Evolutionary conservation across 1,140 invertebrate species (phyloP), one percentile per base, ranked within the genome.

Genomic region (Drosophila nannoptera): DNA sequence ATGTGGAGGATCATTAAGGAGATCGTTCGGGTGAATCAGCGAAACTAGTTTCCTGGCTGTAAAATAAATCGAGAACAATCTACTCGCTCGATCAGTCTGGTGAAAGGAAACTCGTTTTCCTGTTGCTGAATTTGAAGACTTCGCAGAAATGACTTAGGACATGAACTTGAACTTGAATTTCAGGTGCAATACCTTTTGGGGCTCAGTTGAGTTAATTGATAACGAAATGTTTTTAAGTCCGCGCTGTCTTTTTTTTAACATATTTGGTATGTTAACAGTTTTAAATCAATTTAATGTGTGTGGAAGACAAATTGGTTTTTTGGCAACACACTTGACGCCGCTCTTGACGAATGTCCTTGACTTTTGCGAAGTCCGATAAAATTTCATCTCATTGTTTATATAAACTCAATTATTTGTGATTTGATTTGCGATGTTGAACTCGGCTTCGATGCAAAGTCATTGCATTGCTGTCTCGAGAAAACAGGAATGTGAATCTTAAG

Each of bases 81-180:
- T 50, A 9, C n/a, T 52, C 38, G 2, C 8, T 5, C 8, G 46
- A 70, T 59, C 29, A 52, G 4, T 55, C 58, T 42, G 59, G 78
- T 77, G 70, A 82, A 82, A 65, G 78, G 78, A 77, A 82, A 82
- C 78, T 68, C 4, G 78, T 81, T 78, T 81, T 45, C 52, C 42
- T 54, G 7, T 7, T 4, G 22, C 8, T 2, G 8, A 31, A 14
- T 9, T 40, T 14, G 55, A 48, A 16, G 55, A 38, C 16, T 64
- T 50, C 8, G 52, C 12, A 32, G 33, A 48, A 71, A 55, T 5
- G 29, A 29, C 43, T 46, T 66, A 66, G 55, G 63, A 38, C 33
- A 67, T 50, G 42, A 61, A 58, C 69, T 60, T 54, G 64, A 56
- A 52, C 49, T 50, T 32, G 49, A 36, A 32, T 31, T 33, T 50